Evolutionary conservation across 1,140 invertebrate genomes (phyloP).

Genomic region (Sminthurides bifidus): DNA sequence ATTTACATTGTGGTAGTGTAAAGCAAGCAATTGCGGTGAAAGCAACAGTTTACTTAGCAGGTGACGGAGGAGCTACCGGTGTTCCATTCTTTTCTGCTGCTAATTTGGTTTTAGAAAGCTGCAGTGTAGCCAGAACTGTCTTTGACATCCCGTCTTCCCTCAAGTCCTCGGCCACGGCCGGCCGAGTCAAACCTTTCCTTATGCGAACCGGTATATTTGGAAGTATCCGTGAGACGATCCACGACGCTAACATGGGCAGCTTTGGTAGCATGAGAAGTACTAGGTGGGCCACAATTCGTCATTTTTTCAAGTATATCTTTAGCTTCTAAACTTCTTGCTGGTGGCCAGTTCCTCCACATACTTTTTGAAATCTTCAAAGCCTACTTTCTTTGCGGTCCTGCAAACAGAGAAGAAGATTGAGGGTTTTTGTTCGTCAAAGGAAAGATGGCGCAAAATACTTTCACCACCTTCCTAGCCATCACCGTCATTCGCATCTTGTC

Average conservation of each 20-base stretch:
- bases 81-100: slow-evolving; percentile 8
- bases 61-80: too few species aligned
- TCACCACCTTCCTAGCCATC: background rate
- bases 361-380: slow-evolving; percentile 61
- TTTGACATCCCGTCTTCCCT: slow-evolving; percentile 64
- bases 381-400: slow-evolving; percentile 47
- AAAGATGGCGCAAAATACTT: background rate
- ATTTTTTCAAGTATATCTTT: slow-evolving; percentile 64
- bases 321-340: slow-evolving; percentile 60
- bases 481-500: background rate
- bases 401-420: background rate
- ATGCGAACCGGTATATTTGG: slow-evolving; percentile 81
- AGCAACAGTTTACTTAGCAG: slow-evolving; percentile 14
- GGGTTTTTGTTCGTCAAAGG: background rate
- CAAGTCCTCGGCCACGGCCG: slow-evolving; percentile 78
- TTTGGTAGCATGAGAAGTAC: slow-evolving; percentile 11
- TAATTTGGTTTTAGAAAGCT: slow-evolving; percentile 74
- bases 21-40: background rate
- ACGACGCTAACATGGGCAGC: slow-evolving; percentile 60
- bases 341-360: slow-evolving; percentile 70
- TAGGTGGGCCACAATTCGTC: slow-evolving; percentile 46
- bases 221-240: slow-evolving; percentile 74
- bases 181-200: slow-evolving; percentile 71
- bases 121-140: slow-evolving; percentile 73
- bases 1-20: background rate